A percentile compares a stretch with the other conserved stretches of the same genome.
These are phyloP conservation scores for Drosophila ustulata DNA, from an alignment of 2,888 invertebrate genomes.

Conservation along the genomic window DNA sequence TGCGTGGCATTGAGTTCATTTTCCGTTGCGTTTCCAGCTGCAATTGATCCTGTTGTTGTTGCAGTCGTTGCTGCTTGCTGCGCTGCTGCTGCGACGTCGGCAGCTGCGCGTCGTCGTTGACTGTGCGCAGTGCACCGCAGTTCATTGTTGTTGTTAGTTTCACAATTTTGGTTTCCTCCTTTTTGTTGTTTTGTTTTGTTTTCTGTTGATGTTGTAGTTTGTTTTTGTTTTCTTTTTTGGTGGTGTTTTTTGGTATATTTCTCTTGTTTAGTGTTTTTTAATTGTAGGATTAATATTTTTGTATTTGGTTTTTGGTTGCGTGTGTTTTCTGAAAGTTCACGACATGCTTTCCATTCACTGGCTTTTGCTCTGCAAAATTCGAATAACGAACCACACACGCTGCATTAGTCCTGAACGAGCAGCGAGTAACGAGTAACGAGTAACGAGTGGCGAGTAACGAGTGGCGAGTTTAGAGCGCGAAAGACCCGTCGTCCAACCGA, in stretches of 20 bases:
- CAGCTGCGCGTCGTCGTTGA: conserved; percentile 78
- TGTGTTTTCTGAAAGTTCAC: conserved; percentile 32
- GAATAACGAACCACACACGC: conserved; percentile 4
- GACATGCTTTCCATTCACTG: conserved; percentile 53
- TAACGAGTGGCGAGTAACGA: conserved; percentile 13
- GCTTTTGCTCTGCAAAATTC: conserved; percentile 30
- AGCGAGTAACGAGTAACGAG: conserved; percentile 3
- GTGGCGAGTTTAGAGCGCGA: conserved; percentile 1
- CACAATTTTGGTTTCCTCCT: conserved; percentile 8
- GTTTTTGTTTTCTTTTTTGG: conserved; percentile 44
- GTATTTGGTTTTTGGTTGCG: conserved; percentile 54
- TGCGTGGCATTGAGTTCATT: conserved; percentile 73
- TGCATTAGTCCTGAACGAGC: conserved; percentile 8
- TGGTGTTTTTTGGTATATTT: conserved; percentile 53
- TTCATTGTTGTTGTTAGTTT: conserved; percentile 79
- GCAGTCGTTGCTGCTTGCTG: conserved; percentile 35
- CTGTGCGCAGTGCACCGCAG: conserved; percentile 83
- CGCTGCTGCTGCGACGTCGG: conserved; percentile 43
- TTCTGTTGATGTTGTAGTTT: background rate
- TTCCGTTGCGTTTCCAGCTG: conserved; percentile 51
- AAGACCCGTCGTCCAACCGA: conserved; percentile 16
- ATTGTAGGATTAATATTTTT: background rate
- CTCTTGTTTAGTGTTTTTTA: conserved; percentile 29
- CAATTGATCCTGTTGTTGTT: conserved; percentile 35
- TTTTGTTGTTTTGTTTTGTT: background rate